A percentile compares a stretch with the other conserved stretches of the same genome.
Evolutionary conservation across 2,113 vertebrate genomes (phyloP).

Genomic region (Tenebrosternarchus preto): DNA sequence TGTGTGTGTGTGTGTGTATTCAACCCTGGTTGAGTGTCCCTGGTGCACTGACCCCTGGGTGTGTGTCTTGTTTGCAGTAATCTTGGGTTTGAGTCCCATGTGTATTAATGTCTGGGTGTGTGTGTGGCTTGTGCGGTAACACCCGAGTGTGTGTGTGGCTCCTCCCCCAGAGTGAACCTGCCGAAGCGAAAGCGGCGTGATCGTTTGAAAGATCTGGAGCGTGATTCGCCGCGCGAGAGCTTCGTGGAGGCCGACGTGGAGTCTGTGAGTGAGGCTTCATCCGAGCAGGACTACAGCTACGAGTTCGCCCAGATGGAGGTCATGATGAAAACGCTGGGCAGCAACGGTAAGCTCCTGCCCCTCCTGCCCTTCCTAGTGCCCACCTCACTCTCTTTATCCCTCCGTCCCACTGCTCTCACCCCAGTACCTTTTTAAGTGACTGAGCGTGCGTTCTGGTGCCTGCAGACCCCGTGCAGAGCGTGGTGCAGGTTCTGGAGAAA

Average conservation of each 20-base stretch:
- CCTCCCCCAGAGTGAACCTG: constrained; percentile 84
- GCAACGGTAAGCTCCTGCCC: constrained; percentile 79
- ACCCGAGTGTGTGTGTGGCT: not conserved
- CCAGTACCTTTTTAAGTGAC: not conserved
- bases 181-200: constrained; percentile 93
- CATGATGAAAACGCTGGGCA: constrained; percentile 96
- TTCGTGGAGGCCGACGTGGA: constrained; percentile 86
- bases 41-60: not conserved
- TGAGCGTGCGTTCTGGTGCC: not conserved
- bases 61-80: too few species aligned
- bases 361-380: not conserved
- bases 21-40: not conserved
- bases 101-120: too few species aligned
- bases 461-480: constrained; percentile 92
- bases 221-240: constrained; percentile 76
- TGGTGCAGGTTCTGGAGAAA: constrained; percentile 93
- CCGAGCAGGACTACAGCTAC: constrained; percentile 96
- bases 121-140: not conserved
- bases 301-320: constrained; percentile 99
- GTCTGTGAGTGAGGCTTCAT: constrained; percentile 96
- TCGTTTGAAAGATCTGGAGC: constrained; percentile 90
- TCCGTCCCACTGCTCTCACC: too few species aligned
- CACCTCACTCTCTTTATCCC: too few species aligned
- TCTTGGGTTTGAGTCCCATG: too few species aligned
- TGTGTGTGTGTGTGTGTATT: too few species aligned